Evolutionary conservation across 2,797 vertebrate species (phyloP), one percentile per base, ranked within the genome.

Genomic region (Acanthurus tractus): DNA sequence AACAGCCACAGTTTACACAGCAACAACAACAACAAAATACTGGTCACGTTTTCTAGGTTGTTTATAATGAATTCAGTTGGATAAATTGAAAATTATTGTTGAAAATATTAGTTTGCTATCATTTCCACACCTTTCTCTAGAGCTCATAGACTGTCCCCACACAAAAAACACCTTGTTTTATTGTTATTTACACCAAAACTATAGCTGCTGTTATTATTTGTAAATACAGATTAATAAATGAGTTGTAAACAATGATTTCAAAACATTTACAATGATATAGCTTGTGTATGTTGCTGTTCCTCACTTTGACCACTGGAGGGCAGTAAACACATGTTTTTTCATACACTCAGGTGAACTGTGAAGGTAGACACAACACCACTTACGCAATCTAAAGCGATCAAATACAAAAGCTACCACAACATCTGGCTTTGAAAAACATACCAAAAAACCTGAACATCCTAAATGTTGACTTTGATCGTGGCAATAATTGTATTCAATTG

Each of bases 251-350:
- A n/a, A 2, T 7, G 12, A 15, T 61, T 49, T 44, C 13, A 8
- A 11, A 45, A 45, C 0, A 44, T 14, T 13, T 36, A 50, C 10
- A 74, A 6, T 40, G 44, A 57, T 20, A 48, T 8, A 8, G 2
- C 40, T 6, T 14, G n/a, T 54, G 8, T 50, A 52, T 25, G 14
- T 5, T 73, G 62, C 63, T 79, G 63, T 74, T 75, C 1, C 15
- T 29, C 0, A 3, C 0, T 64, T 1, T 64, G 8, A 46, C 71
- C 86, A 85, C 81, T 56, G 11, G 81, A 45, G 9, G 76, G 70
- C 46, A 70, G 56, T 22, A 0, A 45, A 70, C 6, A 52, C 20
- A 15, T 55, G 1, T 42, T 38, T 49, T 12, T 38, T 14, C 46
- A 23, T 13, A 48, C 22, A n/a, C 4, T n/a, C 22, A 4, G 5